A percentile compares a stretch with the other conserved stretches of the same genome.
Evolutionary conservation across 2,797 vertebrate species (phyloP).

Genomic region (Rhinatrema bivittatum): DNA sequence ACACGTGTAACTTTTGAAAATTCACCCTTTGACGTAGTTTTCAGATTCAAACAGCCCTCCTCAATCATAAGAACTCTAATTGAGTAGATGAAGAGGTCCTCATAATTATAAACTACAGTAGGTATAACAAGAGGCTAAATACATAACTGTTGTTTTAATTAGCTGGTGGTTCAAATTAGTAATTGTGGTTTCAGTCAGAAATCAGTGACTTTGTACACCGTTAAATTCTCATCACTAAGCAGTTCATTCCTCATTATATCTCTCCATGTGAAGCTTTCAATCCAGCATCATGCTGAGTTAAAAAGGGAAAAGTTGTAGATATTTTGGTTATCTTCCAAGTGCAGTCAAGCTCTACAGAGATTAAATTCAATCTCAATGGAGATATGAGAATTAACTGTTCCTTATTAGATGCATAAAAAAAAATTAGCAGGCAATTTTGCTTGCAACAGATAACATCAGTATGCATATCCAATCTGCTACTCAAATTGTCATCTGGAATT

Average conservation of each 20-base stretch:
- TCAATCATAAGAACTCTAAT: conserved; percentile 61
- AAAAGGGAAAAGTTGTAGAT: conserved; percentile 52
- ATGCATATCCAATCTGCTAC: conserved; percentile 26
- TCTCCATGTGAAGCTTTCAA: conserved; percentile 60
- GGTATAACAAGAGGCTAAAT: conserved; percentile 80
- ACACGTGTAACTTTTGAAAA: too few species aligned
- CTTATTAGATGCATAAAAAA: conserved; percentile 36
- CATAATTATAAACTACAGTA: conserved; percentile 78
- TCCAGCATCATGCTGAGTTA: conserved; percentile 49
- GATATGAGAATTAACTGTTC: conserved; percentile 52
- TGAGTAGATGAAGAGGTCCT: conserved; percentile 71
- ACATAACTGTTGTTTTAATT: conserved; percentile 80
- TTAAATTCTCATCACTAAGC: conserved; percentile 59
- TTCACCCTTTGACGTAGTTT: too few species aligned
- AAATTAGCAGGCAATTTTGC: conserved; percentile 21
- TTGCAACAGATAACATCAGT: conserved; percentile 34
- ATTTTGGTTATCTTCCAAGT: conserved; percentile 66
- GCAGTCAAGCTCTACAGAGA: conserved; percentile 55
- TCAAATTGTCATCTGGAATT: conserved; percentile 48
- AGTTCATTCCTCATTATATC: conserved; percentile 65
- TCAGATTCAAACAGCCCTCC: conserved; percentile 51
- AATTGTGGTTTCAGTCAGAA: conserved; percentile 76
- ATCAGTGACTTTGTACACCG: conserved; percentile 62
- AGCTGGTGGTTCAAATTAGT: conserved; percentile 77
- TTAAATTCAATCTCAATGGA: conserved; percentile 57